Percentiles rank a stretch among this genome's conserved stretches.
phyloP scores from a whole-genome alignment of 2,888 invertebrate genomes.

The Autographa pulchrina region DNA sequence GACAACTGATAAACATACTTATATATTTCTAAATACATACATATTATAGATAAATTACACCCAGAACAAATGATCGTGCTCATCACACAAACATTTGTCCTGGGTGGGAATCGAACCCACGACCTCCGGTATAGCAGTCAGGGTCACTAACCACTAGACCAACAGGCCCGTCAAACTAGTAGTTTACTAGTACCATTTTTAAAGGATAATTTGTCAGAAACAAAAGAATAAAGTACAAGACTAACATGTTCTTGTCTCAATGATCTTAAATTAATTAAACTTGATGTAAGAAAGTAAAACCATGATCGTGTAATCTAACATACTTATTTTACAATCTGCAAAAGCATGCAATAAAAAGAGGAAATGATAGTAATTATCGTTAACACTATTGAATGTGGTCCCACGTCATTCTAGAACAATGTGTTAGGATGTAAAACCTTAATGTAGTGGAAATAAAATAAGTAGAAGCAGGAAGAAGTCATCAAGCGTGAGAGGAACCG shows the following conservation, averaged over 20 bases:
- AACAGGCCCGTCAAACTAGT: too few species aligned
- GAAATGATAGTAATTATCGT: slow-evolving; percentile 28
- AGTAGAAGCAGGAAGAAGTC: slow-evolving; percentile 34
- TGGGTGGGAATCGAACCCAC: too few species aligned
- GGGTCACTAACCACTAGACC: too few species aligned
- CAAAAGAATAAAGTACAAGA: too few species aligned
- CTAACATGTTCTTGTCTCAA: not conserved
- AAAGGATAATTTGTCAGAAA: not conserved
- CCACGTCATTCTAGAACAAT: slow-evolving; percentile 46
- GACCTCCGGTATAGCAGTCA: too few species aligned
- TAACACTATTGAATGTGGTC: slow-evolving; percentile 29
- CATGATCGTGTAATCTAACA: not conserved
- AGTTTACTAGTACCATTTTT: not conserved
- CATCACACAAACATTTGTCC: too few species aligned
- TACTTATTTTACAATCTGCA: slow-evolving; percentile 3
- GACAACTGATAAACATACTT: too few species aligned
- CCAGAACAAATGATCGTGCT: too few species aligned
- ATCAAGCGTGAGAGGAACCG: slow-evolving; percentile 29
- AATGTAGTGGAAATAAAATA: slow-evolving; percentile 25
- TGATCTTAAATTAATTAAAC: not conserved
- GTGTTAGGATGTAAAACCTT: slow-evolving; percentile 36
- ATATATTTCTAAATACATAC: too few species aligned
- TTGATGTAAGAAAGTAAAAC: slow-evolving; percentile 13
- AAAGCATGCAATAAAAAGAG: slow-evolving; percentile 19
- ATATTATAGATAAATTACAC: too few species aligned